Percentiles rank a stretch among this genome's conserved stretches.
These are phyloP conservation scores for Centrocercus urophasianus DNA, from an alignment of 2,113 vertebrate genomes.

Conservation along the genomic window DNA sequence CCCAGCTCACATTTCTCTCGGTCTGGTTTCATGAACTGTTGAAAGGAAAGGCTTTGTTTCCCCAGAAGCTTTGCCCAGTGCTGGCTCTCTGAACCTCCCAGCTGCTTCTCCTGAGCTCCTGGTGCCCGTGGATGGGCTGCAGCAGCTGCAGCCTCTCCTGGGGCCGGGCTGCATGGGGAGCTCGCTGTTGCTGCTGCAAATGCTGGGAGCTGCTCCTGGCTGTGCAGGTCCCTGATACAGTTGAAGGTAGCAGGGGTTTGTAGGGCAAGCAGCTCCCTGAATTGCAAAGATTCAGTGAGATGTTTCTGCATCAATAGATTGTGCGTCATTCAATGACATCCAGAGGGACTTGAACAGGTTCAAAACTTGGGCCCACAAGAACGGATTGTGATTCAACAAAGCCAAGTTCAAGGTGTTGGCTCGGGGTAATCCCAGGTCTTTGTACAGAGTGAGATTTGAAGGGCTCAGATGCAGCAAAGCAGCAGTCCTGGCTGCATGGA, in stretches of 20 bases:
- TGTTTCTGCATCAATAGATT: rapidly evolving
- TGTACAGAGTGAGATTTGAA: too few species aligned
- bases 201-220: neutral
- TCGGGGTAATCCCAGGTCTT: too few species aligned
- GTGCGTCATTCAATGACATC: too few species aligned
- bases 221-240: rapidly evolving
- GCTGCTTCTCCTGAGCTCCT: neutral
- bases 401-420: too few species aligned
- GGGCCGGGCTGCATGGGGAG: neutral
- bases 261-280: neutral
- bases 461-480: neutral
- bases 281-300: neutral
- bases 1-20: slow-evolving; percentile 48
- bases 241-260: neutral
- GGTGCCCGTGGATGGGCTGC: neutral
- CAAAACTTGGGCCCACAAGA: too few species aligned
- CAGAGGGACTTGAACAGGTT: too few species aligned
- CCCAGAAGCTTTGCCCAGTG: neutral
- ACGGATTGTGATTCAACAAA: too few species aligned
- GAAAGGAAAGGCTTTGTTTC: slow-evolving; percentile 62
- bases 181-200: neutral
- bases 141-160: neutral
- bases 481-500: neutral
- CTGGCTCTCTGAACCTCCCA: slow-evolving; percentile 13
- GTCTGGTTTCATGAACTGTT: neutral